These are phyloP conservation scores for Dicyrtoma fusca DNA, from an alignment of 2,888 invertebrate species.

Conservation along the genomic window DNA sequence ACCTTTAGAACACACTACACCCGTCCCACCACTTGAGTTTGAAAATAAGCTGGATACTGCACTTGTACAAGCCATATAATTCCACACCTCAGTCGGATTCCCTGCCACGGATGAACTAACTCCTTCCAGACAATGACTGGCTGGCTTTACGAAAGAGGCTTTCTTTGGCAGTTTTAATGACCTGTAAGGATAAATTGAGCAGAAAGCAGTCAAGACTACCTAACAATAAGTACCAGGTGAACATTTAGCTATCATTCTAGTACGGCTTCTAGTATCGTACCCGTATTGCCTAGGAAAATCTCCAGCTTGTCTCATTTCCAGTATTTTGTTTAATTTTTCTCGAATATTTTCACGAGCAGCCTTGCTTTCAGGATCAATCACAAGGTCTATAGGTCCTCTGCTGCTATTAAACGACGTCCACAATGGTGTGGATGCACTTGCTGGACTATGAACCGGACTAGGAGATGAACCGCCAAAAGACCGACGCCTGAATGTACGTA, in stretches of 20 bases:
- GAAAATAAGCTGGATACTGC: neutral
- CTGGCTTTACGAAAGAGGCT: conserved; percentile 24
- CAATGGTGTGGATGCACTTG: conserved; percentile 32
- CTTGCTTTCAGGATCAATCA: conserved; percentile 23
- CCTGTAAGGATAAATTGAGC: neutral
- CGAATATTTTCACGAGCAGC: conserved; percentile 10
- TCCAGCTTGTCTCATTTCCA: conserved; percentile 22
- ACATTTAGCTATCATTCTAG: neutral
- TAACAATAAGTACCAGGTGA: neutral
- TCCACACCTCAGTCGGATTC: conserved; percentile 2
- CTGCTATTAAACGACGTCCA: conserved; percentile 17
- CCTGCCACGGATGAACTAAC: conserved; percentile 10
- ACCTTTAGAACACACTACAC: neutral
- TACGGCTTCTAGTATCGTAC: too few relatives aligned
- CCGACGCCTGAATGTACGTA: neutral
- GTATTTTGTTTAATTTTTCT: conserved; percentile 23
- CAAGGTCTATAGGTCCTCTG: conserved; percentile 10
- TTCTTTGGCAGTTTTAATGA: conserved; percentile 11
- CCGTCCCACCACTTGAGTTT: neutral
- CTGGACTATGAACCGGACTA: conserved; percentile 28
- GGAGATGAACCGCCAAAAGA: neutral
- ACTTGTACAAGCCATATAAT: neutral
- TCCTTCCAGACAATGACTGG: conserved; percentile 31
- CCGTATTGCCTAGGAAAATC: neutral
- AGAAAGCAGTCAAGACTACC: neutral